Evolutionary conservation across 2,797 vertebrate species (phyloP).

Genomic region (Paguma larvata): DNA sequence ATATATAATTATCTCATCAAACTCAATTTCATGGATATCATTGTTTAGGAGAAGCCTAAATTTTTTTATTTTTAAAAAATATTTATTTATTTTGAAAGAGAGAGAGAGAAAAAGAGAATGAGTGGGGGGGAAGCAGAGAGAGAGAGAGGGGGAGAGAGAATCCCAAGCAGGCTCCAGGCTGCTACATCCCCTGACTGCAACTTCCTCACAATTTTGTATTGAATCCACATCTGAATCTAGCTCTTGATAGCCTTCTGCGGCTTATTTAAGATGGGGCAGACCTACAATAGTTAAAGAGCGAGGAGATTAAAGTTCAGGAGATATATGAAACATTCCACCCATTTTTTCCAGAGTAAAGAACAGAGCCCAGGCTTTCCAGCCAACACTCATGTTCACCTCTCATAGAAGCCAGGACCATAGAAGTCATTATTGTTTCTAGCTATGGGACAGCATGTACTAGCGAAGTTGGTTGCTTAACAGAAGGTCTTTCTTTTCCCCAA

Average conservation of each 20-base stretch:
- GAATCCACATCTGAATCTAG: neutral
- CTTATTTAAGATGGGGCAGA: neutral
- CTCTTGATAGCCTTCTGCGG: neutral
- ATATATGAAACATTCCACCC: neutral
- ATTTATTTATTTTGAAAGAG: too few relatives aligned
- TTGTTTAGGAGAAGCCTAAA: constrained; percentile 6
- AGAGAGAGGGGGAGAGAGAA: too few relatives aligned
- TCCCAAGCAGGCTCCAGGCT: too few relatives aligned
- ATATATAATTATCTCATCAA: neutral
- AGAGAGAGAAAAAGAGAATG: too few relatives aligned
- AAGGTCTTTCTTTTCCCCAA: neutral
- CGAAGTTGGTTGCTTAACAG: neutral
- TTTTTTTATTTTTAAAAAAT: neutral
- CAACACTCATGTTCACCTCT: neutral
- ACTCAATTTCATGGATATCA: neutral
- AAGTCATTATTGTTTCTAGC: neutral
- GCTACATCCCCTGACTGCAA: neutral
- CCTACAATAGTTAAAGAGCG: neutral
- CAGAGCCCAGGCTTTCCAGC: neutral
- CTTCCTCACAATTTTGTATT: neutral
- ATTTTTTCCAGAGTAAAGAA: neutral
- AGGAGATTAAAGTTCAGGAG: neutral
- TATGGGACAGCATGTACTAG: too few relatives aligned
- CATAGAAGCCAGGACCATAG: neutral
- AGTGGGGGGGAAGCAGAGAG: too few relatives aligned